Base-by-base conservation (phyloP, 2,888 invertebrate genomes). In the Thecophora atra region DNA sequence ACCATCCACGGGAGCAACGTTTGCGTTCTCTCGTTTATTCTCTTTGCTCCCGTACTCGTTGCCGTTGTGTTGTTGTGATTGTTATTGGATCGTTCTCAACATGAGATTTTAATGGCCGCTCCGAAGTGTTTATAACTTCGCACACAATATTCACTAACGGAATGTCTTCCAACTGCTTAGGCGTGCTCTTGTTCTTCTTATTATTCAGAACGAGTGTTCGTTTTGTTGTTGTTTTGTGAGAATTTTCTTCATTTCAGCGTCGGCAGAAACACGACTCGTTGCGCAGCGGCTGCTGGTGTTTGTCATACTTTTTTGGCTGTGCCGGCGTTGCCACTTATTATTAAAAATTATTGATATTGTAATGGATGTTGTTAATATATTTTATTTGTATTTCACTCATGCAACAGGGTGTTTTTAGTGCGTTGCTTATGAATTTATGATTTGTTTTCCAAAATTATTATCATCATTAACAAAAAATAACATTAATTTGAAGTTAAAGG, bases 41-140 rank as follows among this genome's bases (percentile, higher is more conserved):
- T 24, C 51, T 60, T 13, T 58, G 58, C 28, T 19, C 15, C 37
- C 58, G 47, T 68, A 28, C 4, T 64, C 58, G 60, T 62, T 26
- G 52, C 52, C 47, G 54, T 21, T 62, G 5, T 30, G 15, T 13
- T 5, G 44, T 65, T 47, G 42, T 24, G 11, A 26, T 64, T 52
- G 65, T 71, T 28, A 47, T 47, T 26, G 44, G 44, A 13, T 54
- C 58, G 24, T 70, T 15, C 47, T 67, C 60, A n/a, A 70, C 69
- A 69, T 74, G 76, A 75, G 83, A 84, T 85, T 85, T 85, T 85
- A 85, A 85, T 85, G 85, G 85, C 85, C 85, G 85, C 84, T 85
- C 81, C 85, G 85, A 85, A 85, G 85, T 85, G 84, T 85, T 85
- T 85, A 85, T 85, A 79, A 85, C 63, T 83, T 82, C 80, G 82